A percentile compares a stretch with the other conserved stretches of the same genome.
phyloP scores from a whole-genome alignment of 1,140 invertebrate genomes.

The Anoplophora glabripennis region DNA sequence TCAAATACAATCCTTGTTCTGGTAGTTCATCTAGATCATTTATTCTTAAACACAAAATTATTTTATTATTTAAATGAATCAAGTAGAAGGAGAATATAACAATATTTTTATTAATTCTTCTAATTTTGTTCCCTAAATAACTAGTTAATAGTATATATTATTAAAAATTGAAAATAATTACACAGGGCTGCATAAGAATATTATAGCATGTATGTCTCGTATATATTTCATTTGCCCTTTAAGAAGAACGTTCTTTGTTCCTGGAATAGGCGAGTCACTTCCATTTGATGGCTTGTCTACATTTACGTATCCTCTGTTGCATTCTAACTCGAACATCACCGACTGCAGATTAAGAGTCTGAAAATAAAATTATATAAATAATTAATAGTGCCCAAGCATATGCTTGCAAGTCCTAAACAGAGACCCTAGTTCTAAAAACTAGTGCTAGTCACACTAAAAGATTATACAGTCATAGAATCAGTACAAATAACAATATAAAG shows the following conservation, averaged over 20 bases:
- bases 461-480: too few relatives aligned
- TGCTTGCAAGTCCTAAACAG: too few relatives aligned
- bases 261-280: conserved; percentile 2
- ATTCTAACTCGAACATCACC: conserved; percentile 45
- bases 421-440: too few relatives aligned
- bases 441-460: too few relatives aligned
- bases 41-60: conserved; percentile 57
- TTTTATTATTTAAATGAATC: too few relatives aligned
- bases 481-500: too few relatives aligned
- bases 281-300: conserved; percentile 11
- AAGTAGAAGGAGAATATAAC: too few relatives aligned
- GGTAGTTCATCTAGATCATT: conserved; percentile 79
- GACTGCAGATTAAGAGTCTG: conserved; percentile 37
- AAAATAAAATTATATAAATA: conserved; percentile 16
- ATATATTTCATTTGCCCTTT: conserved; percentile 84
- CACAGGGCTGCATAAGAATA: conserved; percentile 83
- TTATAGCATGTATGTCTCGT: conserved; percentile 71
- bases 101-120: background rate
- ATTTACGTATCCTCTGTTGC: conserved; percentile 30
- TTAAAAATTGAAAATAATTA: conserved; percentile 52
- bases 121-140: background rate
- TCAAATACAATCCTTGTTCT: conserved; percentile 74
- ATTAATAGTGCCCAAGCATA: too few relatives aligned
- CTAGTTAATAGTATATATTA: background rate
- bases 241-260: conserved; percentile 59